A percentile compares a stretch with the other conserved stretches of the same genome.
Conservation (phyloP, 2,113 vertebrate species). For the Symphodus melops region DNA sequence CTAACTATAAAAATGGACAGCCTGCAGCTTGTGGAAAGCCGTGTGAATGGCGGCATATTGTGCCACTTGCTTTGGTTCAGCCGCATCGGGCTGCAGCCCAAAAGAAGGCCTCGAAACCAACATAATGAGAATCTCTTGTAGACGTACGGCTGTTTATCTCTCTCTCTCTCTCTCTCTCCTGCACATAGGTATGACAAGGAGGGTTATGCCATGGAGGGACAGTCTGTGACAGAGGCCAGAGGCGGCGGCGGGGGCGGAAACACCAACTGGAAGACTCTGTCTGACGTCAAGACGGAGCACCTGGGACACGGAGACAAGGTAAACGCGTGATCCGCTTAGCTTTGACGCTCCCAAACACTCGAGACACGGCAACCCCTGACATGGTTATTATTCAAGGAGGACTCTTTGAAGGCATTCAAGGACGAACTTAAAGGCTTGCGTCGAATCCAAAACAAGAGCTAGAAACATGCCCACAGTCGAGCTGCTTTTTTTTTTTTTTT, state of each 20-base stretch:
- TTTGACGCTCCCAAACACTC: slow-evolving; percentile 14
- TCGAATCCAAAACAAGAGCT: slow-evolving; percentile 52
- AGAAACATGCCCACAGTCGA: slow-evolving; percentile 21
- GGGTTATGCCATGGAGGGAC: slow-evolving; percentile 89
- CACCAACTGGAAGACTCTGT: slow-evolving; percentile 93
- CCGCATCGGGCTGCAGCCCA: neutral
- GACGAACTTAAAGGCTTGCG: slow-evolving; percentile 13
- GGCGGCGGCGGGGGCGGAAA: slow-evolving; percentile 76
- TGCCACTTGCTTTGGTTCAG: slow-evolving; percentile 11
- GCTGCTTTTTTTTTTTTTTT: slow-evolving; percentile 28
- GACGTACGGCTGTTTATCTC: neutral
- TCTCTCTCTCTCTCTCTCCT: slow-evolving; percentile 1
- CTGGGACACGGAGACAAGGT: slow-evolving; percentile 98
- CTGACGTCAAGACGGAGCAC: slow-evolving; percentile 91
- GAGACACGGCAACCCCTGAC: slow-evolving; percentile 10
- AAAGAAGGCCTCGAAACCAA: neutral
- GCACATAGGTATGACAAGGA: slow-evolving; percentile 93
- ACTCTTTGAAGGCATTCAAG: slow-evolving; percentile 56
- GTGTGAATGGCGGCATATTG: slow-evolving; percentile 20
- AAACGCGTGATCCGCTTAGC: slow-evolving; percentile 15
- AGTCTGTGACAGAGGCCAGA: slow-evolving; percentile 90
- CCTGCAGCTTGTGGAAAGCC: slow-evolving; percentile 19
- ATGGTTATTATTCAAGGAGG: slow-evolving; percentile 50
- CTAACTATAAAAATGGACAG: slow-evolving; percentile 35
- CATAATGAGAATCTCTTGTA: neutral